Percentiles rank a stretch among this genome's conserved stretches.
Evolutionary conservation across 2,888 invertebrate genomes (phyloP).

Genomic region (Acrobasis repandana): DNA sequence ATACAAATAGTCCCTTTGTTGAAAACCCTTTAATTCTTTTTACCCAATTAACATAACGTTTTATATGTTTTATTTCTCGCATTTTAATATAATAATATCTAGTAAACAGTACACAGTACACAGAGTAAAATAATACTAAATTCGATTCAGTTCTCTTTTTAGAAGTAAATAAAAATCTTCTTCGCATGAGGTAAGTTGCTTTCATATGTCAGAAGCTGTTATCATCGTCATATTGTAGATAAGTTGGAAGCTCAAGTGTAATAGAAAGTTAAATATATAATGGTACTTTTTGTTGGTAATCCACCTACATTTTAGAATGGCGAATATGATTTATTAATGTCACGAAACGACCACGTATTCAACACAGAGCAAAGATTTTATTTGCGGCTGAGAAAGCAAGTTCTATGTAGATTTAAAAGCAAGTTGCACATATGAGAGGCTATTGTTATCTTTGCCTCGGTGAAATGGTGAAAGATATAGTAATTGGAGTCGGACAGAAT

Average conservation of each 20-base stretch:
- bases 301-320: constrained; percentile 26
- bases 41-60: neutral
- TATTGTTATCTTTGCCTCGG: constrained; percentile 20
- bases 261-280: constrained; percentile 13
- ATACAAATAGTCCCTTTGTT: constrained; percentile 5
- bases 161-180: too few species aligned
- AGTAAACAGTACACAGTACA: too few species aligned
- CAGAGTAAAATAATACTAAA: too few species aligned
- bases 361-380: constrained; percentile 27
- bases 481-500: constrained; percentile 58
- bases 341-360: constrained; percentile 36
- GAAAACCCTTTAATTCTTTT: neutral
- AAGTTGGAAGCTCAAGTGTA: neutral
- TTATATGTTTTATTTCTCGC: too few species aligned
- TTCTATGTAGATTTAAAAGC: neutral
- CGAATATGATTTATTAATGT: constrained; percentile 45
- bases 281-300: constrained; percentile 21
- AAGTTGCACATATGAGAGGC: neutral
- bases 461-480: constrained; percentile 43
- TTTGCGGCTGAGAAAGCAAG: constrained; percentile 12
- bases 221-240: constrained; percentile 2
- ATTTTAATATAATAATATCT: too few species aligned
- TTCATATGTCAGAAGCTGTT: too few species aligned
- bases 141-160: too few species aligned
- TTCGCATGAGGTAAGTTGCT: too few species aligned